A percentile compares a stretch with the other conserved stretches of the same genome.
phyloP scores from a whole-genome alignment of 2,888 invertebrate species.

The Acleris holmiana region DNA sequence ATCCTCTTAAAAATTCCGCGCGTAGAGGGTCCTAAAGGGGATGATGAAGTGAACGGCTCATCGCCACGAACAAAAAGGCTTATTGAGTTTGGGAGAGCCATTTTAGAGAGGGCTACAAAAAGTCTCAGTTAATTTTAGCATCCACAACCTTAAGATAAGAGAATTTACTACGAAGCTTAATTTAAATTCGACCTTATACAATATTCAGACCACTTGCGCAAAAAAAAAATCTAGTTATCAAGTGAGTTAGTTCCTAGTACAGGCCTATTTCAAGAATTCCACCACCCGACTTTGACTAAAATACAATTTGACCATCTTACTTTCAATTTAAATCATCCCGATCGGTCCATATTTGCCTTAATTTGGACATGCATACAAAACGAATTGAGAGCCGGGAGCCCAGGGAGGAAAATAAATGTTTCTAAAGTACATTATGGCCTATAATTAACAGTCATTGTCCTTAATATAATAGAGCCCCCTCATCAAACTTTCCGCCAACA shows the following conservation, averaged over 20 bases:
- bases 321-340: too few relatives aligned
- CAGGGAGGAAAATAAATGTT: too few relatives aligned
- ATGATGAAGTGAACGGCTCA: conserved; percentile 65
- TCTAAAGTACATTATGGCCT: too few relatives aligned
- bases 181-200: conserved; percentile 25
- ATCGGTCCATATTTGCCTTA: too few relatives aligned
- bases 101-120: conserved; percentile 55
- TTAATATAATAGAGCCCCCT: neutral
- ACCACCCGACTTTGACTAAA: too few relatives aligned
- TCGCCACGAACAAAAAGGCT: conserved; percentile 66
- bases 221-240: too few relatives aligned
- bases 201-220: neutral
- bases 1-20: conserved; percentile 62
- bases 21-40: conserved; percentile 55
- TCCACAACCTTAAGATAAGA: conserved; percentile 32
- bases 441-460: too few relatives aligned
- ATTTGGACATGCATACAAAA: too few relatives aligned
- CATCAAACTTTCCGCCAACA: conserved; percentile 20
- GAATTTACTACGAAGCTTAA: conserved; percentile 28
- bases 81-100: conserved; percentile 65
- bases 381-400: too few relatives aligned
- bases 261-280: too few relatives aligned
- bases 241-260: too few relatives aligned
- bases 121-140: conserved; percentile 47
- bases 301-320: too few relatives aligned